phyloP scores from a whole-genome alignment of 2,113 vertebrate genomes.

The Pangasianodon gigas region DNA sequence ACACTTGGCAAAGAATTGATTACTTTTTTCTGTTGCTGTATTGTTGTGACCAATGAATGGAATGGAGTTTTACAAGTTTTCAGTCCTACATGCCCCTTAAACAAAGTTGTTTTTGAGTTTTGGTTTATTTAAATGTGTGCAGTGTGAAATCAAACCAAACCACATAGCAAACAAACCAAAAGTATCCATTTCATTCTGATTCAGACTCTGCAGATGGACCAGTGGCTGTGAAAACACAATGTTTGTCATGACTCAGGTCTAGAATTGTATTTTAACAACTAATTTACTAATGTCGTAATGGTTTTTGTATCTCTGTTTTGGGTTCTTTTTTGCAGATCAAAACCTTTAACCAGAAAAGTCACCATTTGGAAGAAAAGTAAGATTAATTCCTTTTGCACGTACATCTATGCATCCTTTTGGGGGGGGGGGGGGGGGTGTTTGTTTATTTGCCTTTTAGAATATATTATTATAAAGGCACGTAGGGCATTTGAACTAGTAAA shows the following conservation, averaged over 20 bases:
- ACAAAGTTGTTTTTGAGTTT: not conserved
- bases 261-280: not conserved
- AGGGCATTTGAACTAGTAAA: not conserved
- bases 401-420: conserved; percentile 5
- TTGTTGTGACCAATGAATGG: not conserved
- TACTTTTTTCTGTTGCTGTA: not conserved
- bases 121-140: not conserved
- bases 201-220: not conserved
- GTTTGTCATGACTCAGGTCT: not conserved
- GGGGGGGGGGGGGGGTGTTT: not conserved
- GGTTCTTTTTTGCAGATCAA: conserved; percentile 76
- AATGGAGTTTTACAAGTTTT: not conserved
- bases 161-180: not conserved
- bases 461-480: not conserved
- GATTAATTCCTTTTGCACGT: conserved; percentile 35
- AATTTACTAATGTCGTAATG: not conserved
- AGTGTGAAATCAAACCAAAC: not conserved
- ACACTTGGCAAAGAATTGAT: not conserved
- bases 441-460: not conserved
- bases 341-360: conserved; percentile 76
- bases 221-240: not conserved
- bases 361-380: conserved; percentile 82
- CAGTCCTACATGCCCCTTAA: not conserved
- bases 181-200: not conserved
- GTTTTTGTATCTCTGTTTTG: not conserved